phyloP scores from a whole-genome alignment of 2,888 invertebrate genomes.

The Cancer borealis region DNA sequence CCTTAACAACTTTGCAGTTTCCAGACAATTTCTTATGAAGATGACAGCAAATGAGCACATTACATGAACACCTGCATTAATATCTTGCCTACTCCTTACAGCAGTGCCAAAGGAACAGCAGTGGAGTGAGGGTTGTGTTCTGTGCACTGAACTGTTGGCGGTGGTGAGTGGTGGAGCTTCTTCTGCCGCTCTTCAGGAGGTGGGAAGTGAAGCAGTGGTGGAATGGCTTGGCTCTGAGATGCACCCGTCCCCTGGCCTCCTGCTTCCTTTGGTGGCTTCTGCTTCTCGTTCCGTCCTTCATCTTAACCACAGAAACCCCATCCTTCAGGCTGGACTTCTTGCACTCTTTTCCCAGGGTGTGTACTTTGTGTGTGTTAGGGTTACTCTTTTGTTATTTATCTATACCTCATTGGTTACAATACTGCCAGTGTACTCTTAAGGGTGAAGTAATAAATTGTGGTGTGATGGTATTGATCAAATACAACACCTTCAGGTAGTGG shows the following conservation, averaged over 20 bases:
- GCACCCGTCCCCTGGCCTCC: conserved; percentile 65
- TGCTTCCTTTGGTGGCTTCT: conserved; percentile 61
- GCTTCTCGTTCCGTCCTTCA: conserved; percentile 65
- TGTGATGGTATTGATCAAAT: not conserved
- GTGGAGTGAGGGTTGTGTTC: conserved; percentile 63
- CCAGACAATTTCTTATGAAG: not conserved
- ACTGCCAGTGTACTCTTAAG: not conserved
- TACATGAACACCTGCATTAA: not conserved
- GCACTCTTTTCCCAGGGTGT: conserved; percentile 58
- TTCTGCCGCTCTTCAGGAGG: conserved; percentile 59
- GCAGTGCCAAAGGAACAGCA: conserved; percentile 67
- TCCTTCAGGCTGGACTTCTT: conserved; percentile 62
- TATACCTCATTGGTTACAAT: not conserved
- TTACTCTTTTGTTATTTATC: not conserved
- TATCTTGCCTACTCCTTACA: conserved; percentile 21
- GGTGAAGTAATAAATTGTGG: not conserved
- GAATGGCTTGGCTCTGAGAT: conserved; percentile 50
- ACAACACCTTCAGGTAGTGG: not conserved
- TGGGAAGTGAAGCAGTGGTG: conserved; percentile 58
- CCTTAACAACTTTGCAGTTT: not conserved
- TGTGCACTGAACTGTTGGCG: conserved; percentile 60
- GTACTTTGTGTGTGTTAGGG: not conserved
- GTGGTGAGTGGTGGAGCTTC: conserved; percentile 69
- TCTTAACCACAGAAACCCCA: conserved; percentile 67
- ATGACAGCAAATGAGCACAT: not conserved